Conservation (phyloP, 2,888 invertebrate species). For the Euclidia mi region DNA sequence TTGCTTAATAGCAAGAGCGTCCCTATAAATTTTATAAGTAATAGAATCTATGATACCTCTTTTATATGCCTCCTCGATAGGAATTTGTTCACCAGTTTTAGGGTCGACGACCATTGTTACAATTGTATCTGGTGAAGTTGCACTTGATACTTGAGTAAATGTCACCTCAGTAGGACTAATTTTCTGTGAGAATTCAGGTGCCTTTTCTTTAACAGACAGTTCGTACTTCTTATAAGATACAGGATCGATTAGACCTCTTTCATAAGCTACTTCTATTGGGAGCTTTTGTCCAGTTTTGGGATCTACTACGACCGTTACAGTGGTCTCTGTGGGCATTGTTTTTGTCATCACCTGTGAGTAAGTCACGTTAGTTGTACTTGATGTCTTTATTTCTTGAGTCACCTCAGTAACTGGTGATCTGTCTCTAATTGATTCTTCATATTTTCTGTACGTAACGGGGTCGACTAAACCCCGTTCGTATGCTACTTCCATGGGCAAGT, state of each 20-base stretch:
- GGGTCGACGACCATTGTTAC: constrained; percentile 90
- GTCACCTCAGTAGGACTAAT: constrained; percentile 50
- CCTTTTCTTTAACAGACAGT: constrained; percentile 71
- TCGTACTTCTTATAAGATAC: constrained; percentile 81
- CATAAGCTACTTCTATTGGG: constrained; percentile 93
- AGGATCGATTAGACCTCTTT: constrained; percentile 89
- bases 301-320: constrained; percentile 91
- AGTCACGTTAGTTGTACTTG: constrained; percentile 58
- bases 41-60: constrained; percentile 86
- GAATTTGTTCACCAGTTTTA: constrained; percentile 92
- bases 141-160: constrained; percentile 53
- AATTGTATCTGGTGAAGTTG: constrained; percentile 55
- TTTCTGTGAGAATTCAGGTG: constrained; percentile 59
- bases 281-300: constrained; percentile 94
- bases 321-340: constrained; percentile 60
- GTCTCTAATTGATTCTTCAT: constrained; percentile 84
- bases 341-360: constrained; percentile 63
- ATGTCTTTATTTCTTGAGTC: constrained; percentile 56
- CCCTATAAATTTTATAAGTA: constrained; percentile 60
- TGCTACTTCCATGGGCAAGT: constrained; percentile 95
- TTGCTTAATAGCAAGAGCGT: constrained; percentile 46
- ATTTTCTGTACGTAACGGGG: constrained; percentile 85
- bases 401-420: constrained; percentile 70
- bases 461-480: constrained; percentile 94
- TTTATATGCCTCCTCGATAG: constrained; percentile 91